Conservation (phyloP, 2,113 vertebrate genomes). For the Hyaena hyaena region DNA sequence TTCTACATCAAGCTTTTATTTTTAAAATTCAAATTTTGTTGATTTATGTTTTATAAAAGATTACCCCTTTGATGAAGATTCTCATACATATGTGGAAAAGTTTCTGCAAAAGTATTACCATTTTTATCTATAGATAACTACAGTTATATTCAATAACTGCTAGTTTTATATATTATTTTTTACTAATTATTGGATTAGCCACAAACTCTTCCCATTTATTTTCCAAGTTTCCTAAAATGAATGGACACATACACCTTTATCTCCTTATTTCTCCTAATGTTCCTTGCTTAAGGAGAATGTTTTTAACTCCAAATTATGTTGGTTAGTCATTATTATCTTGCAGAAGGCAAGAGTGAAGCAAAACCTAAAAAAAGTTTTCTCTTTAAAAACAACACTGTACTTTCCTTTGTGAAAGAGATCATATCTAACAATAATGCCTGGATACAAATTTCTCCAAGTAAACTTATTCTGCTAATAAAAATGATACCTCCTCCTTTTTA, state of each 20-base stretch:
- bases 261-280: neutral
- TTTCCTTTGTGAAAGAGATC: neutral
- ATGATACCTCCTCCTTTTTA: neutral
- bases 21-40: slow-evolving; percentile 3
- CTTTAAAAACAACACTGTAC: neutral
- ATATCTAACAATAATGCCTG: neutral
- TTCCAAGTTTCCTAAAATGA: slow-evolving; percentile 33
- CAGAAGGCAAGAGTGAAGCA: slow-evolving; percentile 15
- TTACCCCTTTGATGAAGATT: neutral
- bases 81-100: neutral
- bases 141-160: neutral
- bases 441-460: slow-evolving; percentile 4
- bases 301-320: slow-evolving; percentile 36
- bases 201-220: slow-evolving; percentile 19
- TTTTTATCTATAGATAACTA: neutral
- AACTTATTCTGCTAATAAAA: neutral
- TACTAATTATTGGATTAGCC: neutral
- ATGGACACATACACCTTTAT: neutral
- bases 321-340: neutral
- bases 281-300: neutral
- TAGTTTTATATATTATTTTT: neutral
- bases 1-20: neutral
- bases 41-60: neutral
- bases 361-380: neutral
- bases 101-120: neutral